phyloP scores from a whole-genome alignment of 1,140 invertebrate genomes.

The Drosophila busckii region DNA sequence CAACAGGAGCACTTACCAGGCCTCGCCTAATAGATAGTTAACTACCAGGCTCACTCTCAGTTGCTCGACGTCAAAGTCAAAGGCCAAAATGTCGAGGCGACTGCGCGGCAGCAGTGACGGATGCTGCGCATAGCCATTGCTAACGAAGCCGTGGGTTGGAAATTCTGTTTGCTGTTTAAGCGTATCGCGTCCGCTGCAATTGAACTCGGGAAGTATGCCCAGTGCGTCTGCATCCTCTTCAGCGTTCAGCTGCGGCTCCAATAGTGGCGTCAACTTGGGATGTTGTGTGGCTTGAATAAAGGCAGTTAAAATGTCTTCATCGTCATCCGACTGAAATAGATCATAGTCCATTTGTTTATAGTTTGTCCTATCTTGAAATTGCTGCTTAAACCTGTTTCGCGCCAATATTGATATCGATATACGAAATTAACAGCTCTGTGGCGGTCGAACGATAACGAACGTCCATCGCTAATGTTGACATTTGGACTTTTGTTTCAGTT shows the following conservation, averaged over 20 bases:
- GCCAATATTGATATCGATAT: no score
- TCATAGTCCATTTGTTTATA: constrained; percentile 78
- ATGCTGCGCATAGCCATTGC: constrained; percentile 35
- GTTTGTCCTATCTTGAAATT: no score
- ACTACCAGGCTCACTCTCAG: constrained; percentile 23
- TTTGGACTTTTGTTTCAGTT: constrained; percentile 56
- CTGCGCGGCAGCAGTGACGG: constrained; percentile 25
- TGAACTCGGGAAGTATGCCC: constrained; percentile 56
- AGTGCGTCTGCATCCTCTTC: constrained; percentile 12
- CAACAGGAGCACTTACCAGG: constrained; percentile 41
- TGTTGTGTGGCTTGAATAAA: constrained; percentile 51
- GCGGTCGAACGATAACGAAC: no score
- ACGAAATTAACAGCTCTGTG: no score
- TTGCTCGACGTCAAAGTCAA: constrained; percentile 43
- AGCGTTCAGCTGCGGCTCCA: background rate
- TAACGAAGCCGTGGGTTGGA: constrained; percentile 42
- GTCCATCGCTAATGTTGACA: constrained; percentile 40
- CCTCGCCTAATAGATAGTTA: constrained; percentile 46
- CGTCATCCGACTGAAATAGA: constrained; percentile 72
- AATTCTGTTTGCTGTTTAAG: constrained; percentile 32
- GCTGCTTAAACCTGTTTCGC: no score
- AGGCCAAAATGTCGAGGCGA: constrained; percentile 28
- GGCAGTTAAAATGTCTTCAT: constrained; percentile 63
- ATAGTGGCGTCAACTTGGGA: no score
- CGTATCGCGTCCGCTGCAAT: constrained; percentile 57